phyloP scores from a whole-genome alignment of 2,888 invertebrate genomes.

The Callyntrura sp. region DNA sequence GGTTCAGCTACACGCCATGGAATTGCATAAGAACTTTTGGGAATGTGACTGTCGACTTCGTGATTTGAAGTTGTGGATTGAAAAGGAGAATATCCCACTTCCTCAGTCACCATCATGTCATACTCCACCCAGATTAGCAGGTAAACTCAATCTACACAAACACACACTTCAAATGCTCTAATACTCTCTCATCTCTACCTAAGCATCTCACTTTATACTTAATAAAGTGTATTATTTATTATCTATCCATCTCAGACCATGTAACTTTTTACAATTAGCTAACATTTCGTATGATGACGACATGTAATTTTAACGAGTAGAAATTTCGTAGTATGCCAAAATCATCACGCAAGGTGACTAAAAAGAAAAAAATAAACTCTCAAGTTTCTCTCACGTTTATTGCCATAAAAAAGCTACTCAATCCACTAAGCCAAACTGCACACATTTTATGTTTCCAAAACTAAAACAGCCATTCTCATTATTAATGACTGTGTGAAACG shows the following conservation, averaged over 20 bases:
- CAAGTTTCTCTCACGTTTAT: conserved; percentile 5
- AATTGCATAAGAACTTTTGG: conserved; percentile 95
- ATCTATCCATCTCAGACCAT: not conserved
- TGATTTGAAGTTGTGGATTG: conserved; percentile 93
- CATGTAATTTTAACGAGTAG: not conserved
- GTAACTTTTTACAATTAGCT: not conserved
- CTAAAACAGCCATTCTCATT: not conserved
- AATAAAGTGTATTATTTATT: not conserved
- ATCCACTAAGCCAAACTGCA: not conserved
- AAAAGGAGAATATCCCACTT: conserved; percentile 89
- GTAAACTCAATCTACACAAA: conserved; percentile 62
- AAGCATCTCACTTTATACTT: too few species aligned
- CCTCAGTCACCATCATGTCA: conserved; percentile 92
- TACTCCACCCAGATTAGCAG: conserved; percentile 84
- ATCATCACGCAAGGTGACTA: not conserved
- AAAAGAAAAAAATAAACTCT: conserved; percentile 1
- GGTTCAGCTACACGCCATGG: conserved; percentile 89
- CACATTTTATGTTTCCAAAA: not conserved
- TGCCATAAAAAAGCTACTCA: not conserved
- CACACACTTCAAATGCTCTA: not conserved
- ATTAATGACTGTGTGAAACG: conserved; percentile 7
- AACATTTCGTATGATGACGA: not conserved
- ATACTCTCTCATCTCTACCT: too few species aligned
- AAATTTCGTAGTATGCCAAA: too few species aligned
- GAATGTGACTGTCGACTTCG: conserved; percentile 94